These are phyloP conservation scores for Sinocyclocheilus anophthalmus DNA, from an alignment of 2,113 vertebrate species.

Conservation along the genomic window DNA sequence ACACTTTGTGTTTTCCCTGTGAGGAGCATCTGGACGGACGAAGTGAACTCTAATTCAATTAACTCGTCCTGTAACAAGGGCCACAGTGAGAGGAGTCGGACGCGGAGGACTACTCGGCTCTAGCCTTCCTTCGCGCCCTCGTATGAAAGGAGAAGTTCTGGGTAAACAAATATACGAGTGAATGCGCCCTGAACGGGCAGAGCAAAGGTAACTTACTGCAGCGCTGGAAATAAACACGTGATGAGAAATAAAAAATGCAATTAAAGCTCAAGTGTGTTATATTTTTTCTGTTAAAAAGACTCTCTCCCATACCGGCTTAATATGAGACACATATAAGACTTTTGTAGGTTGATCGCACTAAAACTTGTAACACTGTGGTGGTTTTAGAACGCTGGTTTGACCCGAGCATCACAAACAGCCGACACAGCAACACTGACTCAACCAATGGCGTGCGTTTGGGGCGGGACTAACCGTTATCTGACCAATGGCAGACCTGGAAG, in stretches of 20 bases:
- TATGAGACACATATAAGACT: background rate
- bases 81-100: constrained; percentile 68
- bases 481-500: background rate
- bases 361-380: background rate
- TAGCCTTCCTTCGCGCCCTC: constrained; percentile 70
- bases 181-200: constrained; percentile 59
- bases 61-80: constrained; percentile 79
- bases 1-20: constrained; percentile 69
- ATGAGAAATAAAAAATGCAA: background rate
- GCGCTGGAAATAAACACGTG: background rate
- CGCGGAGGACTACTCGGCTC: constrained; percentile 69
- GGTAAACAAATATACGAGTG: constrained; percentile 70
- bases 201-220: constrained; percentile 15
- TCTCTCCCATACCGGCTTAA: background rate
- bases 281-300: background rate
- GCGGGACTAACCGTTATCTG: background rate
- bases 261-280: background rate
- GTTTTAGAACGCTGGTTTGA: background rate
- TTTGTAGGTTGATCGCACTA: background rate
- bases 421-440: background rate
- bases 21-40: constrained; percentile 71
- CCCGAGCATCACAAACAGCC: too few species aligned
- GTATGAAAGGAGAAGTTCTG: constrained; percentile 67
- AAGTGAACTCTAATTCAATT: constrained; percentile 76
- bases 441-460: background rate